phyloP scores from a whole-genome alignment of 2,797 vertebrate genomes.

The Glossophaga mutica region DNA sequence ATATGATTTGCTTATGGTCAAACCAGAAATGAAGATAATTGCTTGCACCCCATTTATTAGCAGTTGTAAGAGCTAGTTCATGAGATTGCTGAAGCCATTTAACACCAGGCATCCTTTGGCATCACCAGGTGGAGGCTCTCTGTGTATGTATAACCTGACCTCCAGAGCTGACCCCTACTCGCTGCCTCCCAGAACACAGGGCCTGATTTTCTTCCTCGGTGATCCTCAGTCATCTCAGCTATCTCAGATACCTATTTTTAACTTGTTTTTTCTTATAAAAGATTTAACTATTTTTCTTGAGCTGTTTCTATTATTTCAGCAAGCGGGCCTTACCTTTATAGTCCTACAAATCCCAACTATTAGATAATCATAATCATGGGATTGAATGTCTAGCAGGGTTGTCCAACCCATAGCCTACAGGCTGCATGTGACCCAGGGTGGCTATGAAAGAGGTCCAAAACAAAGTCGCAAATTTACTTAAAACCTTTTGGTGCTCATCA shows the following conservation, averaged over 20 bases:
- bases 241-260: background rate
- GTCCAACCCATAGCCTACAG: too few relatives aligned
- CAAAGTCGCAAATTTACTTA: too few relatives aligned
- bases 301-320: background rate
- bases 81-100: background rate
- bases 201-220: background rate
- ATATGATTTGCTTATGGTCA: background rate
- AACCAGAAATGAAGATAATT: background rate
- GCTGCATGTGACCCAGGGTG: too few relatives aligned
- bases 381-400: background rate
- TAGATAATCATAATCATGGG: background rate
- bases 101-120: background rate
- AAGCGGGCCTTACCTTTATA: background rate
- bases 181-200: background rate
- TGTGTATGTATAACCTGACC: background rate
- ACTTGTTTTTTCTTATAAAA: background rate
- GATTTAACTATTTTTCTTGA: background rate
- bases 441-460: too few relatives aligned
- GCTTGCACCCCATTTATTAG: background rate
- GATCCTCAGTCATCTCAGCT: background rate
- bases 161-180: background rate
- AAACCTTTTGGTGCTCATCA: too few relatives aligned
- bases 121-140: background rate
- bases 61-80: background rate
- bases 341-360: background rate